phyloP scores from a whole-genome alignment of 2,888 invertebrate genomes.

The Ophion ellenae region DNA sequence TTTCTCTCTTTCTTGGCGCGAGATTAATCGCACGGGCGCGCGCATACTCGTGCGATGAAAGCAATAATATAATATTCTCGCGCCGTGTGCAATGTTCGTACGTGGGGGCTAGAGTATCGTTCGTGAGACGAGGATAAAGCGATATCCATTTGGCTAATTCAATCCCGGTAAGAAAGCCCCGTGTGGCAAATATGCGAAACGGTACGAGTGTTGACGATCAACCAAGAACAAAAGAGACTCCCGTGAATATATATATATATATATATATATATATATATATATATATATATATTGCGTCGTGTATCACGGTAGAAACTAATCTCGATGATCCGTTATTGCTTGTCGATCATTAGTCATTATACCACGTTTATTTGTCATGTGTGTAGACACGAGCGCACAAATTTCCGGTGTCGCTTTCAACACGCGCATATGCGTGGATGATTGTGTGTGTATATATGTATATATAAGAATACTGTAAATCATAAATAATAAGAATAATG shows the following conservation, averaged over 20 bases:
- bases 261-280: background rate
- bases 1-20: background rate
- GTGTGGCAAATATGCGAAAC: slow-evolving; percentile 44
- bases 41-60: slow-evolving; percentile 47
- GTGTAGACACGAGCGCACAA: slow-evolving; percentile 5
- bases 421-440: too few relatives aligned
- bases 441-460: too few relatives aligned
- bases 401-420: background rate
- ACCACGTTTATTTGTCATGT: slow-evolving; percentile 22
- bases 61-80: slow-evolving; percentile 44
- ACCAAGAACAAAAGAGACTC: slow-evolving; percentile 24
- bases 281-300: background rate
- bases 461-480: too few relatives aligned
- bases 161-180: slow-evolving; percentile 35
- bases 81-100: background rate
- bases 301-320: slow-evolving; percentile 56
- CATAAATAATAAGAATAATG: too few relatives aligned
- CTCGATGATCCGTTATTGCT: slow-evolving; percentile 64
- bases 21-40: background rate
- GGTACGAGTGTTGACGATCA: slow-evolving; percentile 27
- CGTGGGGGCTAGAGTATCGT: slow-evolving; percentile 1
- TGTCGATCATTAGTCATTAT: slow-evolving; percentile 63
- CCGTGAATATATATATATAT: slow-evolving; percentile 5
- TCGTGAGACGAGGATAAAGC: slow-evolving; percentile 57
- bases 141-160: slow-evolving; percentile 59